These are phyloP conservation scores for Odontothrips loti DNA, from an alignment of 2,888 invertebrate species.

Conservation along the genomic window DNA sequence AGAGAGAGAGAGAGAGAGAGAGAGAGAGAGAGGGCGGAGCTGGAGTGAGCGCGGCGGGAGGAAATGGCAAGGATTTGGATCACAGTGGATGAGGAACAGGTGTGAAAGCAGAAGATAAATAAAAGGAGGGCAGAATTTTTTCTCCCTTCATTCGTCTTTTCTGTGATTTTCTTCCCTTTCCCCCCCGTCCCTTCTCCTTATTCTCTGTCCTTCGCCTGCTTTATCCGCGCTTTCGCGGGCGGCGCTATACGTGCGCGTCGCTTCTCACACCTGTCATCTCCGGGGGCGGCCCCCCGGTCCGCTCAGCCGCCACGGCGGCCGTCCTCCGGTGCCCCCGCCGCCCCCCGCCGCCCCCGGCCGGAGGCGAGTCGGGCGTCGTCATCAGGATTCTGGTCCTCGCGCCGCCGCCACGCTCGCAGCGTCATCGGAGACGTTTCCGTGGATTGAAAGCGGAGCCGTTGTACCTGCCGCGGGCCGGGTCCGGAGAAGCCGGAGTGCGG, in stretches of 20 bases:
- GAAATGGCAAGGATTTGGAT: no score
- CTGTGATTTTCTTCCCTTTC: not conserved
- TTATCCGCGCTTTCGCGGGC: not conserved
- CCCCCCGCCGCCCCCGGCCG: not conserved
- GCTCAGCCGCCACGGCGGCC: not conserved
- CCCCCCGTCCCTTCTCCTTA: not conserved
- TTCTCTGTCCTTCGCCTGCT: not conserved
- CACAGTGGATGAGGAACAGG: no score
- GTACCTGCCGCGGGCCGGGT: no score
- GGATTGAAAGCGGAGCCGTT: not conserved
- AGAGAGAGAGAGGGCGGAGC: no score
- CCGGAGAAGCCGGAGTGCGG: not conserved
- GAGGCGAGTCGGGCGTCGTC: not conserved
- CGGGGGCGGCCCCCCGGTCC: not conserved
- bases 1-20: no score
- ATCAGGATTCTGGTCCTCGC: not conserved
- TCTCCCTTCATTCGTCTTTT: no score
- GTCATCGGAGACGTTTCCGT: conserved; percentile 8
- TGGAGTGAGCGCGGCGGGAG: no score
- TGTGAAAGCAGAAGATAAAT: no score
- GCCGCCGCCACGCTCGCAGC: not conserved
- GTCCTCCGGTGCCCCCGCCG: not conserved
- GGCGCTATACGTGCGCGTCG: not conserved
- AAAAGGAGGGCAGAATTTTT: no score
- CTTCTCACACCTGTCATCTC: conserved; percentile 1